phyloP scores from a whole-genome alignment of 2,113 vertebrate genomes.

The Nothocercus julius region DNA sequence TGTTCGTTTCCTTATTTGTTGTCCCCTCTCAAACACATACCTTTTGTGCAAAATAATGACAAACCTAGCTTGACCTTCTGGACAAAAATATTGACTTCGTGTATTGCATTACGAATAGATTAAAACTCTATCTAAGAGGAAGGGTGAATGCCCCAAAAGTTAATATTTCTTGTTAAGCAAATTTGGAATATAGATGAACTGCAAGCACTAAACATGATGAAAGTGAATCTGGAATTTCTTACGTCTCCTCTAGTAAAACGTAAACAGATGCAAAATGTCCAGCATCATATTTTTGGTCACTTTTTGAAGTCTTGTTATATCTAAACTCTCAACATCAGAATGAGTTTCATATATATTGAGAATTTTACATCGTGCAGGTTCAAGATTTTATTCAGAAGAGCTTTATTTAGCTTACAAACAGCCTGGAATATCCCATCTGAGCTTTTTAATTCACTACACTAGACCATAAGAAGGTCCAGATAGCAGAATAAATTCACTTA shows the following conservation, averaged over 20 bases:
- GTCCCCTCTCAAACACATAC: rapidly evolving
- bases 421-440: not conserved
- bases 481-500: not conserved
- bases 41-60: not conserved
- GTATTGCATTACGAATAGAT: slow-evolving; percentile 9
- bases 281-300: not conserved
- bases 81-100: not conserved
- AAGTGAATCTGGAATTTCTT: slow-evolving; percentile 57
- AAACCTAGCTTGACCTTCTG: not conserved
- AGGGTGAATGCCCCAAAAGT: slow-evolving; percentile 7
- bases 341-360: not conserved
- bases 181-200: slow-evolving; percentile 54
- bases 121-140: not conserved
- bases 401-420: not conserved
- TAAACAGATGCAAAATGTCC: slow-evolving; percentile 59
- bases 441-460: not conserved
- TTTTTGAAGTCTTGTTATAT: slow-evolving; percentile 12
- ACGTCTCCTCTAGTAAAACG: not conserved
- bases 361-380: not conserved
- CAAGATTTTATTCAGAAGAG: not conserved
- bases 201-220: slow-evolving; percentile 28
- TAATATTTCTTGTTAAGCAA: slow-evolving; percentile 39
- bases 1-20: not conserved
- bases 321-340: not conserved
- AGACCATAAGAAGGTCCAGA: not conserved